Base-by-base conservation (phyloP, 2,113 vertebrate species). In the Catharus minimus region DNA sequence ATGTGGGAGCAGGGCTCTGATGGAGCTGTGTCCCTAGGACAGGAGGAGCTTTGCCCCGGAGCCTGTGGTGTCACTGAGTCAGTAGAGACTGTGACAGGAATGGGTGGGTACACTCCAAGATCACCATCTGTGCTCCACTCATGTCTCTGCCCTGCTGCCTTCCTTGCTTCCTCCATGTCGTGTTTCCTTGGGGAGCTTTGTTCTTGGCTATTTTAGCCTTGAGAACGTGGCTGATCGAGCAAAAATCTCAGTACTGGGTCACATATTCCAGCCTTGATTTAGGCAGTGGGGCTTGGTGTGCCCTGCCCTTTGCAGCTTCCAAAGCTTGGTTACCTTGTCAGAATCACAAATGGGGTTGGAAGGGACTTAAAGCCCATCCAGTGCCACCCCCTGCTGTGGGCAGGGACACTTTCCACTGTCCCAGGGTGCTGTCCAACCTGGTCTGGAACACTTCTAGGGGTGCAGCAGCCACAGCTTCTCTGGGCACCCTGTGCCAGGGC, bases 401-500 rank as follows among this genome's bases (percentile, higher is more conserved):
- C 33, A 73, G 19, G 19, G 50, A 26, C 20, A 30, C 30, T 2
- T 43, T 10, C 21, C 44, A 36, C 30, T 8, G 0, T 26, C 16
- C 71, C 61, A 32, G 36, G 20, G 0, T 26, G 36, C 21, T 0
- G 0, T 56, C 41, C 61, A 46, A 0, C 14, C 18, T 56, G 41
- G 15, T 2, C 41, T 47, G 6, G 50, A 38, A 5, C 41, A 39
- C 5, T 41, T 2, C 19, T 15, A 47, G 41, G 57, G 41, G 24
- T 50, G 14, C 15, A 28, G 36, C 57, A 64, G 47, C 47, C 22
- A 4, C 39, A 62, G 44, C 43, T 30, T 0, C 33, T 36, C 36
- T 65, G 24, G 15, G 16, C 15, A 47, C 0, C 50, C 23, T 57
- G 44, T n/a, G 32, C 30, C 53, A 41, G 68, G 4, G 10, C 62